Conservation (phyloP, 2,113 vertebrate genomes). For the Poeciliopsis retropinna region DNA sequence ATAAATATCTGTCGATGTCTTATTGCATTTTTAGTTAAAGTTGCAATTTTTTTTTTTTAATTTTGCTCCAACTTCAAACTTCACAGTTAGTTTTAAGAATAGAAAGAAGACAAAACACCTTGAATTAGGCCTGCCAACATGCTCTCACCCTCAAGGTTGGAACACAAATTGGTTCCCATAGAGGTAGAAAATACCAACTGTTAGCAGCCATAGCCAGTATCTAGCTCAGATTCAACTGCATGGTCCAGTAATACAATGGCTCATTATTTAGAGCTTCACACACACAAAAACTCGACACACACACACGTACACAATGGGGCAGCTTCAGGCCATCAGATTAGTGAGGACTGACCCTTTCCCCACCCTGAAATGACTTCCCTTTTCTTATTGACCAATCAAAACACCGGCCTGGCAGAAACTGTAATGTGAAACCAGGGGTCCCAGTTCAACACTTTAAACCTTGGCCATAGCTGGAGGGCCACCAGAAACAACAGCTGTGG, state of each 20-base stretch:
- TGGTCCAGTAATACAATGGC: constrained; percentile 77
- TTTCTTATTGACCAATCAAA: constrained; percentile 71
- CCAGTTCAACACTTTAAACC: constrained; percentile 67
- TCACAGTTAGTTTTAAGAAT: not conserved
- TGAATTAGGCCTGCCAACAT: constrained; percentile 15
- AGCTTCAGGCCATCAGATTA: constrained; percentile 73
- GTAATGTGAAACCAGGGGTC: constrained; percentile 77
- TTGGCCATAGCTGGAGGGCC: constrained; percentile 66
- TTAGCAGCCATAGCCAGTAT: constrained; percentile 61
- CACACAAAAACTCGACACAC: constrained; percentile 59
- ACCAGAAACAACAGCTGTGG: constrained; percentile 66
- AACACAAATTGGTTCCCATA: constrained; percentile 23
- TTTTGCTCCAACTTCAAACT: not conserved
- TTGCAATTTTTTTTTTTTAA: too few relatives aligned
- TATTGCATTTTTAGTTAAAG: not conserved
- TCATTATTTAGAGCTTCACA: constrained; percentile 74
- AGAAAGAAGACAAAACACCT: constrained; percentile 1
- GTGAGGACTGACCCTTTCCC: constrained; percentile 69
- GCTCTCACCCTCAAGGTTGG: constrained; percentile 15
- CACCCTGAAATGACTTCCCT: constrained; percentile 67
- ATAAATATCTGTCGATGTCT: not conserved
- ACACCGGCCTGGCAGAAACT: constrained; percentile 63
- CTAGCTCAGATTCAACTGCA: constrained; percentile 51
- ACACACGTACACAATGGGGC: constrained; percentile 61
- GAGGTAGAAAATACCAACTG: constrained; percentile 42